Percentiles rank a stretch among this genome's conserved stretches.
These are phyloP conservation scores for Rhadina sibilatrix DNA, from an alignment of 2,113 vertebrate species.

Conservation along the genomic window DNA sequence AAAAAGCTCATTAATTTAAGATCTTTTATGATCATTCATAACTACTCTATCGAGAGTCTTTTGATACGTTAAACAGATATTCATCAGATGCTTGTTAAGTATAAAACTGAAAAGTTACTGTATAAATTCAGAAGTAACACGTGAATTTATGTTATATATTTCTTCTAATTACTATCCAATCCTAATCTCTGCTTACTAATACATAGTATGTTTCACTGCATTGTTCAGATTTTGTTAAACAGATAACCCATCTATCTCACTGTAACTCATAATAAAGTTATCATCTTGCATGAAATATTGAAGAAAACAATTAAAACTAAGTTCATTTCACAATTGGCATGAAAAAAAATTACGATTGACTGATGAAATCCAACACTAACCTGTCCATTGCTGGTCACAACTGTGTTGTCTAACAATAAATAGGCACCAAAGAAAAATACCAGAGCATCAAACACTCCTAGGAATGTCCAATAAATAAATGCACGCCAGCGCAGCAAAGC, in stretches of 20 bases:
- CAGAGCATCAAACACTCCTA: constrained; percentile 90
- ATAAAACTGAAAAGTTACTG: not conserved
- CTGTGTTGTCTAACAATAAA: constrained; percentile 92
- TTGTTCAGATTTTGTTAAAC: not conserved
- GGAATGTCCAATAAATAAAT: constrained; percentile 94
- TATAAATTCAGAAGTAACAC: not conserved
- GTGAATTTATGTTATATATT: not conserved
- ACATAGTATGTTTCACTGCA: not conserved
- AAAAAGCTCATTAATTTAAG: not conserved
- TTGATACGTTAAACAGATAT: not conserved
- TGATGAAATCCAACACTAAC: constrained; percentile 67
- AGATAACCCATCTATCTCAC: not conserved
- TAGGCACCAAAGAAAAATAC: constrained; percentile 98
- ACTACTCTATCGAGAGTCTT: not conserved
- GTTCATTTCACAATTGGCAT: not conserved
- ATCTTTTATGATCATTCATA: not conserved
- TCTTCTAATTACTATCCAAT: not conserved
- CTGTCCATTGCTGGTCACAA: constrained; percentile 96
- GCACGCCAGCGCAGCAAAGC: constrained; percentile 87
- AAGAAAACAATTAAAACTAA: not conserved
- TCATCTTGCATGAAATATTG: not conserved
- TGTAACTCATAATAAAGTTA: not conserved
- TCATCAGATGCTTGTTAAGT: not conserved
- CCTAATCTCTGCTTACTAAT: not conserved
- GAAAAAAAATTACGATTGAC: not conserved